A percentile compares a stretch with the other conserved stretches of the same genome.
These are phyloP conservation scores for Nothura maculosa DNA, from an alignment of 2,797 vertebrate genomes.

Conservation along the genomic window DNA sequence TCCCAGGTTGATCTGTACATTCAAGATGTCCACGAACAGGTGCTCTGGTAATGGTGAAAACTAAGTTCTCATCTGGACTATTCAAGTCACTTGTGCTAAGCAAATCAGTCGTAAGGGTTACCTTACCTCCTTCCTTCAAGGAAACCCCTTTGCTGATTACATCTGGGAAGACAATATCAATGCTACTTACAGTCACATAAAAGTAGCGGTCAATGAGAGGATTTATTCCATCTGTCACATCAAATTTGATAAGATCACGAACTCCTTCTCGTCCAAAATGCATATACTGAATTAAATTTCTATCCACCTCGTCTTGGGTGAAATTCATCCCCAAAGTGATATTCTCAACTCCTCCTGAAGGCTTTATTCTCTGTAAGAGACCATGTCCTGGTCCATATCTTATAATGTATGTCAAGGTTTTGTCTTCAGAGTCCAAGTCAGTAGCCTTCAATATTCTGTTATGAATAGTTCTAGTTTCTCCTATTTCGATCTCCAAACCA, in stretches of 20 bases:
- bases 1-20: slow-evolving; percentile 91
- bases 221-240: slow-evolving; percentile 95
- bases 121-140: slow-evolving; percentile 94
- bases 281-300: slow-evolving; percentile 87
- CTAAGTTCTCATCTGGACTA: slow-evolving; percentile 94
- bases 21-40: slow-evolving; percentile 94
- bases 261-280: slow-evolving; percentile 92
- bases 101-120: slow-evolving; percentile 94
- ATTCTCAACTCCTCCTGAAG: slow-evolving; percentile 85
- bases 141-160: slow-evolving; percentile 96
- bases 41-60: slow-evolving; percentile 94
- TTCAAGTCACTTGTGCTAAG: slow-evolving; percentile 96
- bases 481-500: slow-evolving; percentile 93
- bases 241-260: slow-evolving; percentile 96
- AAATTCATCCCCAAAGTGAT: slow-evolving; percentile 95
- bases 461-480: slow-evolving; percentile 89
- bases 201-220: slow-evolving; percentile 96
- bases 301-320: slow-evolving; percentile 94
- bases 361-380: slow-evolving; percentile 85
- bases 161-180: slow-evolving; percentile 94
- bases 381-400: slow-evolving; percentile 92
- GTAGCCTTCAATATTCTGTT: slow-evolving; percentile 92
- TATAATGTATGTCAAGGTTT: slow-evolving; percentile 87
- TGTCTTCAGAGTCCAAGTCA: slow-evolving; percentile 95
- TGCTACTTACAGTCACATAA: slow-evolving; percentile 92